phyloP scores from a whole-genome alignment of 2,888 invertebrate genomes.

The Netelia melanura region DNA sequence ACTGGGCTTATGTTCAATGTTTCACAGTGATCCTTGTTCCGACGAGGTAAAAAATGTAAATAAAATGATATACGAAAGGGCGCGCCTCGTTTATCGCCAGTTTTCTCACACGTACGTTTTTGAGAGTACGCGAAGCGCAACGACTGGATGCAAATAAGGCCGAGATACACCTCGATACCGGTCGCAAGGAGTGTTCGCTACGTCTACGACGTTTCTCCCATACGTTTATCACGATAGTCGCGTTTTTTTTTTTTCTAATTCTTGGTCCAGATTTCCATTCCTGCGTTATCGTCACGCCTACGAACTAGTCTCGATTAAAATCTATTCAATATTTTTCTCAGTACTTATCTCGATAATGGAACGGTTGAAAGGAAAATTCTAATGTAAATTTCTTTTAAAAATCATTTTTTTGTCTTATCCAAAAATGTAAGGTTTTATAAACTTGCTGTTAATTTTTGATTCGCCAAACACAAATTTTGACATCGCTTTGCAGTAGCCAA shows the following conservation, averaged over 20 bases:
- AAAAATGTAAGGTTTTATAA: too few relatives aligned
- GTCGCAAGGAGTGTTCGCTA: slow-evolving; percentile 42
- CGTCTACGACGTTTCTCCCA: slow-evolving; percentile 60
- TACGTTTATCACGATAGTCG: slow-evolving; percentile 58
- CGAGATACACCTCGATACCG: slow-evolving; percentile 26
- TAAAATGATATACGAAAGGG: neutral
- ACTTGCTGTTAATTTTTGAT: too few relatives aligned
- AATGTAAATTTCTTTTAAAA: too few relatives aligned
- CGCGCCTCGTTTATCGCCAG: neutral
- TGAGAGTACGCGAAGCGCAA: slow-evolving; percentile 35
- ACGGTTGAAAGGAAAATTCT: too few relatives aligned
- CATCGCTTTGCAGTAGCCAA: too few relatives aligned
- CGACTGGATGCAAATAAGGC: slow-evolving; percentile 53
- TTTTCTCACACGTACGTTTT: slow-evolving; percentile 19
- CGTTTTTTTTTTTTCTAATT: slow-evolving; percentile 56
- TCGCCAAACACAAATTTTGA: too few relatives aligned
- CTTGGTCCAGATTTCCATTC: slow-evolving; percentile 65
- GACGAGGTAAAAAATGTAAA: neutral
- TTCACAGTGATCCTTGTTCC: neutral
- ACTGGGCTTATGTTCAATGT: neutral
- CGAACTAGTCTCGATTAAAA: slow-evolving; percentile 40
- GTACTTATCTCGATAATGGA: neutral
- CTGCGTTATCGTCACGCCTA: slow-evolving; percentile 43
- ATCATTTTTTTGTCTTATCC: too few relatives aligned
- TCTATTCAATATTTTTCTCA: slow-evolving; percentile 20